These are phyloP conservation scores for Lutraria lutraria DNA, from an alignment of 2,888 invertebrate genomes.

Conservation along the genomic window DNA sequence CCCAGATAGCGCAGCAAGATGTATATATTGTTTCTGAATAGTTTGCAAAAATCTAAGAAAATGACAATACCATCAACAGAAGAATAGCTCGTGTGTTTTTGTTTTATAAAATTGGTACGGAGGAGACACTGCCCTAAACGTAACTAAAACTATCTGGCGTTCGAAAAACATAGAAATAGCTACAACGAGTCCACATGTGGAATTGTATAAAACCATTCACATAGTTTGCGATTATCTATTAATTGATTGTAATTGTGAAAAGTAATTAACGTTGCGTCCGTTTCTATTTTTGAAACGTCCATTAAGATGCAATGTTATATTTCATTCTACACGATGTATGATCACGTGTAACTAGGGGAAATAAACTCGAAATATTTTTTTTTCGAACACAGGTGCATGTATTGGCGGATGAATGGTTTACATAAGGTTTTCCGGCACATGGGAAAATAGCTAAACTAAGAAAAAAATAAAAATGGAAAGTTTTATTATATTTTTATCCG, in stretches of 20 bases:
- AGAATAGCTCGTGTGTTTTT: background rate
- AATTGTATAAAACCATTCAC: background rate
- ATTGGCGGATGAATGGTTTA: background rate
- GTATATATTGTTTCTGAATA: no score
- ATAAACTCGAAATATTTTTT: background rate
- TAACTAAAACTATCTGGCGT: background rate
- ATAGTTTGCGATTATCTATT: slow-evolving; percentile 11
- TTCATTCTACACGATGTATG: slow-evolving; percentile 9
- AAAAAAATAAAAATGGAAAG: background rate
- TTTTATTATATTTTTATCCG: no score
- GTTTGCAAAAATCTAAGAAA: no score
- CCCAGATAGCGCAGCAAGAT: no score
- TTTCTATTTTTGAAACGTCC: slow-evolving; percentile 9
- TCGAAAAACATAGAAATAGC: background rate
- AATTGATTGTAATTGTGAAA: background rate
- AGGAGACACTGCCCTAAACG: background rate
- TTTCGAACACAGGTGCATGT: background rate
- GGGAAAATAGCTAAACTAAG: background rate
- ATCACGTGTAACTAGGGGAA: background rate
- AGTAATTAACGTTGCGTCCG: slow-evolving; percentile 1
- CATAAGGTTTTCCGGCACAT: background rate
- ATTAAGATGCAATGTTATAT: background rate
- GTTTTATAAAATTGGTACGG: background rate
- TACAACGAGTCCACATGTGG: background rate
- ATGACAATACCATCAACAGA: background rate